Conservation (phyloP, 1,140 invertebrate genomes). For the Drosophila parvula region DNA sequence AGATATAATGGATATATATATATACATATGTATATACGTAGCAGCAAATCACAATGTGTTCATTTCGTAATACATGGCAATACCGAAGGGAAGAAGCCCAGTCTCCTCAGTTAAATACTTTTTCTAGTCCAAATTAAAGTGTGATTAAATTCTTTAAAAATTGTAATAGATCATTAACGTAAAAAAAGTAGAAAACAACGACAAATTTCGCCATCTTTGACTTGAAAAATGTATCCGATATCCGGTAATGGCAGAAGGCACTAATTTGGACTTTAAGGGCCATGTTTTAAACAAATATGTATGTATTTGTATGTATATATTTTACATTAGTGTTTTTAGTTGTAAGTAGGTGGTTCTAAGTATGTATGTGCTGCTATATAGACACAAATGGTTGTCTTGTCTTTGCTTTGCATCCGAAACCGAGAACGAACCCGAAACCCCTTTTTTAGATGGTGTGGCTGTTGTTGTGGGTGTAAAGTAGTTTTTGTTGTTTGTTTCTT, state of each 20-base stretch:
- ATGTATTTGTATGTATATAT: slow-evolving; percentile 11
- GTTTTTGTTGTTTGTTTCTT: slow-evolving; percentile 32
- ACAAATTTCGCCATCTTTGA: slow-evolving; percentile 3
- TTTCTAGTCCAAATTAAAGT: not conserved
- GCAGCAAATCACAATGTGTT: slow-evolving; percentile 70
- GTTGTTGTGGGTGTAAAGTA: slow-evolving; percentile 53
- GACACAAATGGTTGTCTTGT: slow-evolving; percentile 24
- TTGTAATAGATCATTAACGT: not conserved
- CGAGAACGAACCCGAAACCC: slow-evolving; percentile 34
- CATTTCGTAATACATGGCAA: slow-evolving; percentile 47
- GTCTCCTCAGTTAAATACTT: slow-evolving; percentile 27
- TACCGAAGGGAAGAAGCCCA: slow-evolving; percentile 22
- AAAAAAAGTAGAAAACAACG: slow-evolving; percentile 6
- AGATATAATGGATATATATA: slow-evolving; percentile 28
- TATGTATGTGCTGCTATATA: slow-evolving; percentile 40
- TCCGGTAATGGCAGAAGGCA: slow-evolving; percentile 52
- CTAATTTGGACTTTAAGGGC: slow-evolving; percentile 30
- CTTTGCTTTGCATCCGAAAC: slow-evolving; percentile 35
- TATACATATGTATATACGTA: slow-evolving; percentile 35
- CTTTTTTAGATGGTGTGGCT: slow-evolving; percentile 36
- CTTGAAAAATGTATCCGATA: slow-evolving; percentile 24
- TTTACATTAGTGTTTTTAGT: slow-evolving; percentile 27
- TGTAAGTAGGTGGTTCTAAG: slow-evolving; percentile 49
- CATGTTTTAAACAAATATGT: slow-evolving; percentile 11
- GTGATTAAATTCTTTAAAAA: slow-evolving; percentile 15